Evolutionary conservation across 1,140 invertebrate genomes (phyloP), one percentile per base, ranked within the genome.

Genomic region (Trichonephila clavata): DNA sequence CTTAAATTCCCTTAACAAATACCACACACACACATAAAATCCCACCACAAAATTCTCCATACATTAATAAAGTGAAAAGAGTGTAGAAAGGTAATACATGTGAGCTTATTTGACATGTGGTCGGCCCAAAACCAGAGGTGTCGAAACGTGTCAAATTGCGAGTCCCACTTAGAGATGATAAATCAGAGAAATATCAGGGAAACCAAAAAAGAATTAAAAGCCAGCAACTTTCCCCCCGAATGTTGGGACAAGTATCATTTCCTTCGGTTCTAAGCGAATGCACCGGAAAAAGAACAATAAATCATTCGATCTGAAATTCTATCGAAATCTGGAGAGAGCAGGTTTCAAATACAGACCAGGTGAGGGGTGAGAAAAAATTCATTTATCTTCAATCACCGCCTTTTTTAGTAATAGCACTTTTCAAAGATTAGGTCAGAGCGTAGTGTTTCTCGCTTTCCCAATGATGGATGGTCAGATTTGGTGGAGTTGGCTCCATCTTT

Each of bases 341-440:
- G 60, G 32, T 88, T 88, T 65, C 61, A 65, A 88, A 65, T 57
- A 88, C 27, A 65, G 39, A 39, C 32, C 50, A 27, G 24, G 24
- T 10, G 57, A 61, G 50, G 24, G 50, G 84, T n/a, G 59, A 5
- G 39, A 60, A 43, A 90, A 83, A 91, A 91, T 80, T 77, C 89
- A 91, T 91, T 91, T 91, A 91, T 91, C 60, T 77, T 50, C 6
- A 21, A 91, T 39, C 80, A 16, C 20, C 43, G 13, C 50, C 50
- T 90, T 50, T 83, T 83, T 81, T 81, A n/a, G 24, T 24, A 81
- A 81, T 81, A 91, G 77, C 77, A 91, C 89, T 80, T 81, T 91
- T 91, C 77, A 83, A 63, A 91, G 89, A 91, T 91, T 91, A 83
- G 77, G 68, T 91, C 77, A 39, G 60, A 65, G 63, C 21, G 65